These are phyloP conservation scores for Odobenus rosmarus DNA, from an alignment of 2,113 vertebrate genomes.

Conservation along the genomic window DNA sequence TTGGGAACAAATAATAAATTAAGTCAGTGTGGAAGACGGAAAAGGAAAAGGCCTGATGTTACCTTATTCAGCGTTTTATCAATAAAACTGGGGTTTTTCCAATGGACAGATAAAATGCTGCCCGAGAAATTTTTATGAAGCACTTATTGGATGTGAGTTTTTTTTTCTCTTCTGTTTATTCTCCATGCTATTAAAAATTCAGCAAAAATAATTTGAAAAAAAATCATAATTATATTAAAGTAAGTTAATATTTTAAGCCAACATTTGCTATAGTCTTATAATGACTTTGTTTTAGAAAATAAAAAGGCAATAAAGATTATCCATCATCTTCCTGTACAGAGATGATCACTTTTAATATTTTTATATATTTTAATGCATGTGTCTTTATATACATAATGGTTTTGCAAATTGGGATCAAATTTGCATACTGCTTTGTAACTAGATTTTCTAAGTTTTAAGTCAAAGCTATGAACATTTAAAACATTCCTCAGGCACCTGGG, in stretches of 20 bases:
- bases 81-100: not conserved
- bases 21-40: not conserved
- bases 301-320: not conserved
- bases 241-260: not conserved
- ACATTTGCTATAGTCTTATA: not conserved
- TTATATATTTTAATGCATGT: not conserved
- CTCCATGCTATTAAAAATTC: not conserved
- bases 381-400: not conserved
- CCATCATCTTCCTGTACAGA: not conserved
- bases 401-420: not conserved
- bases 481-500: not conserved
- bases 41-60: not conserved
- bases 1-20: not conserved
- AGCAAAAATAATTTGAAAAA: constrained; percentile 31
- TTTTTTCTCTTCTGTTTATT: not conserved
- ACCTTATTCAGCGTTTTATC: not conserved
- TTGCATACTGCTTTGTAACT: not conserved
- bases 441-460: not conserved
- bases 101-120: not conserved
- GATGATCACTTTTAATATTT: not conserved
- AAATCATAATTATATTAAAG: constrained; percentile 32
- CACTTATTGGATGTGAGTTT: not conserved
- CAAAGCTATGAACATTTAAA: not conserved
- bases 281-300: constrained; percentile 37
- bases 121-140: constrained; percentile 27